phyloP scores from a whole-genome alignment of 37 sponge, comb jelly and placozoan species.

The Mnemiopsis leidyi region DNA sequence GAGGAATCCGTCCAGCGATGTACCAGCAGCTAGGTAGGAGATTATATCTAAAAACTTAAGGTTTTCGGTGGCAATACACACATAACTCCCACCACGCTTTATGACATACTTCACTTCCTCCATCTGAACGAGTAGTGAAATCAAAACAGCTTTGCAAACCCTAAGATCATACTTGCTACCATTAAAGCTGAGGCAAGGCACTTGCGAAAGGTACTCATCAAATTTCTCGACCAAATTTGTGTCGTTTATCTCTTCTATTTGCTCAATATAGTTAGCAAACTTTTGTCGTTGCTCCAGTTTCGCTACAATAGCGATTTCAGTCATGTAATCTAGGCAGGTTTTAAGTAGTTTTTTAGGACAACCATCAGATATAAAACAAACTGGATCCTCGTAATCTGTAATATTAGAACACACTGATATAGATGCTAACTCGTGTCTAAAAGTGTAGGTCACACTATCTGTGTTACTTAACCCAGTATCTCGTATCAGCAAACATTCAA shows the following conservation, averaged over 20 bases:
- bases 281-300: background rate
- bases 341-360: background rate
- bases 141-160: background rate
- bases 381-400: background rate
- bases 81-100: background rate
- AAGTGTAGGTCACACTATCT: background rate
- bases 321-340: background rate
- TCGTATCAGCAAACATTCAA: background rate
- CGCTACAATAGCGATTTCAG: background rate
- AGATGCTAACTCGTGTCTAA: background rate
- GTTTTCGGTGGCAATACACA: background rate
- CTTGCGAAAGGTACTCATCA: background rate
- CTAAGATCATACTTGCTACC: background rate
- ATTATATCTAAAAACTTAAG: background rate
- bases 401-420: slow-evolving; percentile 5
- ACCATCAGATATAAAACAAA: background rate
- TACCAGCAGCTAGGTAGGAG: background rate
- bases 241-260: background rate
- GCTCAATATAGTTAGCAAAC: background rate
- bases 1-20: background rate
- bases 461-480: background rate
- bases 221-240: background rate
- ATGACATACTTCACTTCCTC: background rate
- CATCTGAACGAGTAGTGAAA: background rate
- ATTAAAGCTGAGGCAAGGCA: background rate